Evolutionary conservation across 2,797 vertebrate genomes (phyloP).

Genomic region (Gymnoscopelus braueri): DNA sequence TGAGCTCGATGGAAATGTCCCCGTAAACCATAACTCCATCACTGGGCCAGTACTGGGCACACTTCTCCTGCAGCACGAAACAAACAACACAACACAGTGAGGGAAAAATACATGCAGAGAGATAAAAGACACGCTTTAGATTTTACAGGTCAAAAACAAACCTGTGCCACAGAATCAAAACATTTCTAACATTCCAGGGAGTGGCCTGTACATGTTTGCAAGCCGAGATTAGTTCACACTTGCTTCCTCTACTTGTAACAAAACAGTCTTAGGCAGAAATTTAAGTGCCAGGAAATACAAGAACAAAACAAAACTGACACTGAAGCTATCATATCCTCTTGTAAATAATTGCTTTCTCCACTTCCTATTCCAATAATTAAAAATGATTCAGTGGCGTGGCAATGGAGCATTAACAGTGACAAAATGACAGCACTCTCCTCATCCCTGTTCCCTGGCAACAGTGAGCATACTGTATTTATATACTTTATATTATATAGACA

Average conservation of each 20-base stretch:
- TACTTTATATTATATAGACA: no score
- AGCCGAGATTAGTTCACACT: not conserved
- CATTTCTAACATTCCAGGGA: not conserved
- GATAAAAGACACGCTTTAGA: not conserved
- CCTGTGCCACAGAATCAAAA: not conserved
- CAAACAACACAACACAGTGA: not conserved
- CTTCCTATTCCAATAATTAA: not conserved
- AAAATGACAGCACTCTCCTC: no score
- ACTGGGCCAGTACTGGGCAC: conserved; percentile 96
- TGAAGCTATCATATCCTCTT: not conserved
- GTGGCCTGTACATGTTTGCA: not conserved
- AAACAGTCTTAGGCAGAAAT: not conserved
- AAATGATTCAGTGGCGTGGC: not conserved
- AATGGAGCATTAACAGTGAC: no score
- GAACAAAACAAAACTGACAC: conserved; percentile 12
- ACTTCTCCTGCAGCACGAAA: conserved; percentile 88
- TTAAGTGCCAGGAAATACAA: not conserved
- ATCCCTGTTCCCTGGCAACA: no score
- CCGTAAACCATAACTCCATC: conserved; percentile 88
- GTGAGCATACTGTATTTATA: no score
- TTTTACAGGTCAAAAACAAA: not conserved
- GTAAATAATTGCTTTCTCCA: not conserved
- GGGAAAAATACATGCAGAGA: not conserved
- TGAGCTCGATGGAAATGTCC: conserved; percentile 94
- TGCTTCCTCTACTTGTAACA: not conserved